phyloP scores from a whole-genome alignment of 2,888 invertebrate genomes.

The Julus scanicus region DNA sequence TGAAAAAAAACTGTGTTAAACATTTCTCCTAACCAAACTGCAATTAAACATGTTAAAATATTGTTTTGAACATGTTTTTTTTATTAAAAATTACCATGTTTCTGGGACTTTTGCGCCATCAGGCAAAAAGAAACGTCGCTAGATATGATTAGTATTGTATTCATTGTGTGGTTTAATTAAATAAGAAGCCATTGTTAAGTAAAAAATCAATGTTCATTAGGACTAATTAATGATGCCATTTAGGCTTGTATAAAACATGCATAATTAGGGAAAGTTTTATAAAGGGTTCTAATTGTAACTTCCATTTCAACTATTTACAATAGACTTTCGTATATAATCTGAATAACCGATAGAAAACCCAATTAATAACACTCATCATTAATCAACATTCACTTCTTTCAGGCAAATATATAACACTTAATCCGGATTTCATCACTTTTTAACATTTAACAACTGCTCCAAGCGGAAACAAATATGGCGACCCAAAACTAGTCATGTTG shows the following conservation, averaged over 20 bases:
- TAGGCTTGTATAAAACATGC: neutral
- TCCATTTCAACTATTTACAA: neutral
- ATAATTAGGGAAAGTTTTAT: neutral
- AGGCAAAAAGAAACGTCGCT: no score
- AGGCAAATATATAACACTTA: neutral
- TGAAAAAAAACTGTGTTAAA: no score
- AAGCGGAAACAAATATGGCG: neutral
- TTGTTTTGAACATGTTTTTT: no score
- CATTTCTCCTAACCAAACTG: no score
- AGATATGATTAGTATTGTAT: no score
- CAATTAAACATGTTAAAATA: no score
- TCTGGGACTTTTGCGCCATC: no score
- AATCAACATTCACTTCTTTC: neutral
- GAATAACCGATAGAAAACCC: slow-evolving; percentile 15
- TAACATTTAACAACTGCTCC: neutral
- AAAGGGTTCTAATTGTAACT: neutral
- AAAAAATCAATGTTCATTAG: neutral
- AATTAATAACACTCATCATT: neutral
- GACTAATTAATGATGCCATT: neutral
- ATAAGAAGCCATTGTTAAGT: no score
- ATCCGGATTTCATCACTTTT: neutral
- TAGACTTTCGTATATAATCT: slow-evolving; percentile 25
- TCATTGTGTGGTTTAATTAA: no score
- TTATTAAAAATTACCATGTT: no score
- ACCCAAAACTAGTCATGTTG: neutral